Evolutionary conservation across 92 coral and sea anemone species (phyloP).

Genomic region (Isaurus tuberculatus): DNA sequence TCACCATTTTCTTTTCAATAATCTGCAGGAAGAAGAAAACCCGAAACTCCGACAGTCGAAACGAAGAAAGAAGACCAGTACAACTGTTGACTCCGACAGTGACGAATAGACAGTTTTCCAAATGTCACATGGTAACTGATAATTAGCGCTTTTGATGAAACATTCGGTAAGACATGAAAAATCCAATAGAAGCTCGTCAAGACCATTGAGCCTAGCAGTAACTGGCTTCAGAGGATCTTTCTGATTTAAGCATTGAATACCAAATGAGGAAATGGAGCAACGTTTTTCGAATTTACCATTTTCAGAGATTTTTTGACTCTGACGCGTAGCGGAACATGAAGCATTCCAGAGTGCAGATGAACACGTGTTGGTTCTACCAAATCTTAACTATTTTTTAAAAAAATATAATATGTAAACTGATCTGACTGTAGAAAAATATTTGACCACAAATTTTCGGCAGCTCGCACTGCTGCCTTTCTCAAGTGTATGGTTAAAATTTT

Average conservation of each 20-base stretch:
- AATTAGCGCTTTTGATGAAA: not conserved
- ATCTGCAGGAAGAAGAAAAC: slow-evolving; percentile 72
- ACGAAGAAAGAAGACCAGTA: slow-evolving; percentile 69
- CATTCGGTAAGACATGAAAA: not conserved
- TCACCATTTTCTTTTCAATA: not conserved
- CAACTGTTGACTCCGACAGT: slow-evolving; percentile 86
- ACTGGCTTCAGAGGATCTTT: not conserved
- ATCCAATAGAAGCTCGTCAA: not conserved
- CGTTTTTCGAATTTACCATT: not conserved
- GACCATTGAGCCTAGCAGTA: not conserved
- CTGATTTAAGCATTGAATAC: not conserved
- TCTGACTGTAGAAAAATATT: too few species aligned
- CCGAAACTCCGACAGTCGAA: slow-evolving; percentile 81
- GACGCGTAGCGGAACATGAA: not conserved
- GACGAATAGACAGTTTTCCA: slow-evolving; percentile 61
- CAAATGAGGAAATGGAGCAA: not conserved
- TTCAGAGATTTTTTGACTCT: not conserved
- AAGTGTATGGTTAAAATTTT: too few species aligned
- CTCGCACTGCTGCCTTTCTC: too few species aligned
- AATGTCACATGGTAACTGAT: not conserved
- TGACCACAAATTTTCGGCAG: too few species aligned
- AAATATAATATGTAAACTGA: too few species aligned
- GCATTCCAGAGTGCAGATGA: too few species aligned
- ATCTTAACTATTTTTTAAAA: too few species aligned
- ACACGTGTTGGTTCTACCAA: too few species aligned